Base-by-base conservation (phyloP, 1,140 invertebrate species). In the Saccostrea glomerata region DNA sequence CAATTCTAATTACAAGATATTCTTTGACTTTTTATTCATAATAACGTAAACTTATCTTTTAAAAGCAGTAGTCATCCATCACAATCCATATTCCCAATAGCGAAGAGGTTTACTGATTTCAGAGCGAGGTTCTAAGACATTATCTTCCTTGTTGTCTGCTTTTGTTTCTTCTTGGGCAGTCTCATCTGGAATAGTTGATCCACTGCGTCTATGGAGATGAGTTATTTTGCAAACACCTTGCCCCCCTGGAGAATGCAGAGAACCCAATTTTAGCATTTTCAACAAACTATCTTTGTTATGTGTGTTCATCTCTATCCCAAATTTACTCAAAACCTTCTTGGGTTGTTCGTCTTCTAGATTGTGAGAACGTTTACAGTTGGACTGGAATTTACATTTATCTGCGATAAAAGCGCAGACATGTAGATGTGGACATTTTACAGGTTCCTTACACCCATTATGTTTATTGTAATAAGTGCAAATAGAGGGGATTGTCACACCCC, bases 291-390 rank as follows among this genome's bases (percentile, higher is more conserved):
- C 70, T 25, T 77, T 77, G 30, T 77, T 77, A 2, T 77, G 9
- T 17, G 70, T 4, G 23, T 23, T 15, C 1, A 77, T 30, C 0
- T 77, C 25, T 77, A 77, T 30, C 70, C 70, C 70, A 36, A 30
- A 77, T 30, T 77, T 77, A 23, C 15, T 77, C 70, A 77, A 13
- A 77, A 77, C 70, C 70, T 77, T 23, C 25, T 77, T 77, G 15
- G 70, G 70, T 36, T 77, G 70, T 2, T 77, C 70, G 12, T 77
- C 70, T 1, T 77, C 70, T 15, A 77, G 7, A 77, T 77, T 13
- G 15, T 77, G 70, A 36, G 70, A 77, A 77, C 70, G 70, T 30
- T 77, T 77, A 17, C 70, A 77, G 25, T 77, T 77, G 13, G 70
- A 30, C 13, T 77, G 30, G 25, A 77, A 77, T 15, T 12, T 25